A percentile compares a stretch with the other conserved stretches of the same genome.
Evolutionary conservation across 2,113 vertebrate species (phyloP).

Genomic region (Tachuris rubrigastra): DNA sequence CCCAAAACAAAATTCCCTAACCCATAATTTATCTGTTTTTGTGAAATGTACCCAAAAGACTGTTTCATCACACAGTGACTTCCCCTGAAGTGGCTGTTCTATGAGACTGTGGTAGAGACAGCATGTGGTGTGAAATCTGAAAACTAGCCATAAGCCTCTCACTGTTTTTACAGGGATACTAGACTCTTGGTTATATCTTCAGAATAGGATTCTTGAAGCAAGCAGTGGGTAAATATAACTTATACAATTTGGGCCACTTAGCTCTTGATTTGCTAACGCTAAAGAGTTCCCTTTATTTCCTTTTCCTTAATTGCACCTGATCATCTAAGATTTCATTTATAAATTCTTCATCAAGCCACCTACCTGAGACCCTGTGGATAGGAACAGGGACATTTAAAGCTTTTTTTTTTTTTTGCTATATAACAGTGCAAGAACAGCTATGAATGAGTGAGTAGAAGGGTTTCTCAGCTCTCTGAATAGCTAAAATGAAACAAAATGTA

Average conservation of each 20-base stretch:
- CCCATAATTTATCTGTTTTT: not conserved
- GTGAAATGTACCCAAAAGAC: not conserved
- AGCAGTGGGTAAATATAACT: not conserved
- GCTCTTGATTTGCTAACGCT: not conserved
- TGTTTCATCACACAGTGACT: not conserved
- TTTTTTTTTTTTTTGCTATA: not conserved
- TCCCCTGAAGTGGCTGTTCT: not conserved
- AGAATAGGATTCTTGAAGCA: not conserved
- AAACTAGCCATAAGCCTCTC: not conserved
- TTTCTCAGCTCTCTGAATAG: not conserved
- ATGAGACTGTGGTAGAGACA: not conserved
- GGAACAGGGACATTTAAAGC: not conserved
- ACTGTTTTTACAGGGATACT: not conserved
- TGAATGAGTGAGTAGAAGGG: not conserved
- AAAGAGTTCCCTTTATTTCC: not conserved
- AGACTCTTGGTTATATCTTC: not conserved
- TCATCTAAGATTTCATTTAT: not conserved
- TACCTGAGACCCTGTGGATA: not conserved
- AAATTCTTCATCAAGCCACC: not conserved
- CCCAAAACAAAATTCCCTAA: not conserved
- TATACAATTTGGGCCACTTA: not conserved
- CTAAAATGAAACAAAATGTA: not conserved
- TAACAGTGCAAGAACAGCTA: not conserved
- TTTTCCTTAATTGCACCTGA: not conserved
- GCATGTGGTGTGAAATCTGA: not conserved